phyloP scores from a whole-genome alignment of 2,113 vertebrate genomes.

The Nycticorax nycticorax region DNA sequence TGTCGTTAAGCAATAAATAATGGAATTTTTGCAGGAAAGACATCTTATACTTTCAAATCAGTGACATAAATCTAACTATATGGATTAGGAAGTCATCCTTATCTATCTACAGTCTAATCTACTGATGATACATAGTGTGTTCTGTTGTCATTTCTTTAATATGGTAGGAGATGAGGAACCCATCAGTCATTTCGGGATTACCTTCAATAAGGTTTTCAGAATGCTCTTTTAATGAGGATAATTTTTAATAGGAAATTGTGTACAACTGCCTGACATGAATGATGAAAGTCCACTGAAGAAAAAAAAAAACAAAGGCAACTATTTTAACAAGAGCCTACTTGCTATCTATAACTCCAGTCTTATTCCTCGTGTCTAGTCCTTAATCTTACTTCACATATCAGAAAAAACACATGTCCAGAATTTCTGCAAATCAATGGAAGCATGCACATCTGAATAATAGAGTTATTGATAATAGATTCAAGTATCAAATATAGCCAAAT shows the following conservation, averaged over 20 bases:
- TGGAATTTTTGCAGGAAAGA: slow-evolving; percentile 42
- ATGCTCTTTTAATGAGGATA: slow-evolving; percentile 39
- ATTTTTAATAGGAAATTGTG: slow-evolving; percentile 32
- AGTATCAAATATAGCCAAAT: neutral
- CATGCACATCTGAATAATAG: neutral
- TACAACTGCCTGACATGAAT: neutral
- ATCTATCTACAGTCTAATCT: slow-evolving; percentile 62
- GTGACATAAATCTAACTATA: slow-evolving; percentile 60
- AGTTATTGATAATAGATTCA: neutral
- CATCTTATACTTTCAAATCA: slow-evolving; percentile 27
- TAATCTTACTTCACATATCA: neutral
- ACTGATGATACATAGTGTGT: slow-evolving; percentile 26
- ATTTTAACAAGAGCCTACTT: neutral
- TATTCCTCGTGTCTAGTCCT: neutral
- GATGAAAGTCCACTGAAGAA: neutral
- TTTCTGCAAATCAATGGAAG: neutral
- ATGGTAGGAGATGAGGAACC: neutral
- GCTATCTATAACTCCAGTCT: neutral
- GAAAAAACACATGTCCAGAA: neutral
- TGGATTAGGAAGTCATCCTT: slow-evolving; percentile 57
- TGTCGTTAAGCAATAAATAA: slow-evolving; percentile 59
- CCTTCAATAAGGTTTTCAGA: slow-evolving; percentile 38
- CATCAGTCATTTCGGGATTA: slow-evolving; percentile 41
- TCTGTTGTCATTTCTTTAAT: slow-evolving; percentile 59
- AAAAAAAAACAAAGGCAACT: neutral